Conservation (phyloP, 2,797 vertebrate species). For the Sebastes dallii region DNA sequence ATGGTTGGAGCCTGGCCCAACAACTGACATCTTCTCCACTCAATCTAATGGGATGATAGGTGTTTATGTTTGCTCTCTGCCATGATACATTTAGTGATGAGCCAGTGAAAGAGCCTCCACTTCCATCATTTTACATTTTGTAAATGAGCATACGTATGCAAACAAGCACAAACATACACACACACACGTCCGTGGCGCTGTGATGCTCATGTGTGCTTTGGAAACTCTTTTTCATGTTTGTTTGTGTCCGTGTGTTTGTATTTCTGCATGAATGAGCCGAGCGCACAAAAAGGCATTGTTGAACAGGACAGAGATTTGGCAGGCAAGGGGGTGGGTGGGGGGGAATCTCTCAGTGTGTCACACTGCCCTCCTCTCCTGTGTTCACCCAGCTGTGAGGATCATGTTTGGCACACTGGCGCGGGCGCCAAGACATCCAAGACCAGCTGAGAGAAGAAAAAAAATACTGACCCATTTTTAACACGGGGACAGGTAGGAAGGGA, state of each 20-base stretch:
- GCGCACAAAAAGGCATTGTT: slow-evolving; percentile 54
- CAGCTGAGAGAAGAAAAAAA: slow-evolving; percentile 36
- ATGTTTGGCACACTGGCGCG: slow-evolving; percentile 56
- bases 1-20: slow-evolving; percentile 56
- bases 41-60: slow-evolving; percentile 61
- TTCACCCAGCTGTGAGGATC: slow-evolving; percentile 67
- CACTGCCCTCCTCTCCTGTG: slow-evolving; percentile 54
- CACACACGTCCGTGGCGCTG: slow-evolving; percentile 2
- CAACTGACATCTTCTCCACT: slow-evolving; percentile 60
- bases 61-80: slow-evolving; percentile 48
- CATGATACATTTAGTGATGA: slow-evolving; percentile 32
- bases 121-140: neutral
- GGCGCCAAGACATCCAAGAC: slow-evolving; percentile 41
- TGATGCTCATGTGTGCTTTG: slow-evolving; percentile 17
- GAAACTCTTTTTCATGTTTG: slow-evolving; percentile 38
- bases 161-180: neutral
- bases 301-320: slow-evolving; percentile 61
- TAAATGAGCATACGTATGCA: neutral
- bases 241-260: slow-evolving; percentile 46
- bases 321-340: neutral
- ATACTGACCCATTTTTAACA: slow-evolving; percentile 55
- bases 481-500: slow-evolving; percentile 37
- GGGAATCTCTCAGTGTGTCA: slow-evolving; percentile 5
- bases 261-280: slow-evolving; percentile 46
- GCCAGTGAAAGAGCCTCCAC: neutral